phyloP scores from a whole-genome alignment of 2,888 invertebrate genomes.

The Cryptocephalus moraei region DNA sequence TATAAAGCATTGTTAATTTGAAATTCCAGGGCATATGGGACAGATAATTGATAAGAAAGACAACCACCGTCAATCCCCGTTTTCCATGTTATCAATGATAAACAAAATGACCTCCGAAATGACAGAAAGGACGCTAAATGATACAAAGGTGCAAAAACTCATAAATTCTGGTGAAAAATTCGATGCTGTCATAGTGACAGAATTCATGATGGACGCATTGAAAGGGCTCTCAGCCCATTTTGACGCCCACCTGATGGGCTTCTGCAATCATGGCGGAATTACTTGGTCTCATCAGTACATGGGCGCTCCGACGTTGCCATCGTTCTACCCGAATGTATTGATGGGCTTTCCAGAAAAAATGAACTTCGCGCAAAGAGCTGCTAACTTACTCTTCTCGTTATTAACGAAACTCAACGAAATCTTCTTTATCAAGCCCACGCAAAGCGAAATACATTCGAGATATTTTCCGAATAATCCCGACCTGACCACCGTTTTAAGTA shows the following conservation, averaged over 20 bases:
- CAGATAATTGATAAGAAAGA: neutral
- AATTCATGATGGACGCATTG: slow-evolving; percentile 41
- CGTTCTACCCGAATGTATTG: slow-evolving; percentile 40
- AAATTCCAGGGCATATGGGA: too few species aligned
- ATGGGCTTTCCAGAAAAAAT: slow-evolving; percentile 26
- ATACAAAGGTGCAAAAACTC: too few species aligned
- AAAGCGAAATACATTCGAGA: slow-evolving; percentile 18
- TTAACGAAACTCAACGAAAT: too few species aligned
- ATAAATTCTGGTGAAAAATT: too few species aligned
- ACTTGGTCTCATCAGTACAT: slow-evolving; percentile 40
- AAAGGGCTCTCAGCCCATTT: slow-evolving; percentile 33
- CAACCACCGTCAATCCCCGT: too few species aligned
- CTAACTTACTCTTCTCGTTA: neutral
- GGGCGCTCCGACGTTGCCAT: slow-evolving; percentile 38
- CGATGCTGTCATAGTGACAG: slow-evolving; percentile 38
- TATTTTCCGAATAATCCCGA: slow-evolving; percentile 21
- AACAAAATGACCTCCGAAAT: neutral
- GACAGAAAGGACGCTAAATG: slow-evolving; percentile 23
- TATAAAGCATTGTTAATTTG: too few species aligned
- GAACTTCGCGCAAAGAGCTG: neutral
- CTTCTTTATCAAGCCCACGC: neutral
- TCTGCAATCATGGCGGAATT: slow-evolving; percentile 38
- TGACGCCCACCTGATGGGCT: slow-evolving; percentile 31
- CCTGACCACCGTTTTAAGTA: slow-evolving; percentile 19
- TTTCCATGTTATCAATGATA: too few species aligned